Evolutionary conservation across 2,113 vertebrate species (phyloP), one percentile per base, ranked within the genome.

Genomic region (Anthoscopus minutus): DNA sequence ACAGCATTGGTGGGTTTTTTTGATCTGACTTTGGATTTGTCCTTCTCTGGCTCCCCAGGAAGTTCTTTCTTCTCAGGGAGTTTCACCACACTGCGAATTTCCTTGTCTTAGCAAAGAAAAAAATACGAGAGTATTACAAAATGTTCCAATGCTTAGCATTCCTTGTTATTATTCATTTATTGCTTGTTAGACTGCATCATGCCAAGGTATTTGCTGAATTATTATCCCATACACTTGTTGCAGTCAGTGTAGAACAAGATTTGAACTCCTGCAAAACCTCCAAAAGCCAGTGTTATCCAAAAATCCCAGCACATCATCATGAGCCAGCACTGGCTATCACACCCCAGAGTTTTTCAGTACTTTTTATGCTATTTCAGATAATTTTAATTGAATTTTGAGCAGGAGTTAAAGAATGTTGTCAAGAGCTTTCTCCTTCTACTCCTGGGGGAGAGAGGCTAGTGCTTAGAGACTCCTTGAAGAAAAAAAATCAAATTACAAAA

Each of bases 21-120:
- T 89, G 98, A 98, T 35, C 98, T 98, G 13, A 96, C 97, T 96
- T 98, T 99, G n/a, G 92, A 95, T 95, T 98, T 99, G 74, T 99
- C 99, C 97, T 98, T 98, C 73, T 99, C 99, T 45, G 72, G 89
- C 96, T 99, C 98, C 48, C 93, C 60, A 19, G 91, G 12, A 15
- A 86, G 97, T 31, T 98, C 98, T 82, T 97, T 98, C 92, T 95
- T 98, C 96, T 99, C 98, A 11, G 94, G 79, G n/a, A 97, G 97
- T 76, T 99, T 99, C 76, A 97, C 78, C 88, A 90, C 89, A 88
- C 94, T 97, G 11, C 97, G 98, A 66, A 96, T 86, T 89, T 98
- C 98, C 95, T 98, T 98, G 69, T 99, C 99, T 99, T 97, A 28
- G 31, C 28, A 95, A 82, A 82, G 11, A 28, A 88, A 54, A 51